Base-by-base conservation (phyloP, 35 echinoderm and acorn worm genomes). In the Acanthaster planci region DNA sequence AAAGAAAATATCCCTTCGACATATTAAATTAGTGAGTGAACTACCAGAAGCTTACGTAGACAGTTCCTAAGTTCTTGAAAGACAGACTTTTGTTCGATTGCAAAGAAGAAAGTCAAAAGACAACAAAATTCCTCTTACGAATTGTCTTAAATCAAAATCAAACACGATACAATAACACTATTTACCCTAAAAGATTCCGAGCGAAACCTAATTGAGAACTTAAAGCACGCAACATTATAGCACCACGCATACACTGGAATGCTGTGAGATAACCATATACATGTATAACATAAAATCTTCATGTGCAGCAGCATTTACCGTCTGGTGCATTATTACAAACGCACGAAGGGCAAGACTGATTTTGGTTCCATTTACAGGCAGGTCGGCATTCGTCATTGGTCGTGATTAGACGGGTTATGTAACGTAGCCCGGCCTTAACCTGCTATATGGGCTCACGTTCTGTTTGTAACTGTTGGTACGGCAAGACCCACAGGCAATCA, bases 41-140 rank as follows among this genome's bases (percentile, higher is more conserved):
- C 42, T 47, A 47, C 42, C 42, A 6, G 42, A 12, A 6, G 12
- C 4, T 6, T 6, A 47, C 30, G 2, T 31, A 21, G 64, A 27
- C 19, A 72, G 22, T 72, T 26, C 22, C 22, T 35, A 72, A 35
- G 14, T 30, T 34, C 64, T 35, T 72, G 64, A 72, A 72, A 72
- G 64, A 72, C 64, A 72, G 34, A n/a, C 64, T 72, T n/a, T 72
- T 72, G 64, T 72, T 72, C 27, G 34, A 72, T 72, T 72, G 64
- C 64, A 72, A 72, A 72, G 30, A 72, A 72, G 26, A 72, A 72
- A 72, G 64, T 8, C 59, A 67, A 31, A 31, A 7, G 19, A 72
- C 23, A 29, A 35, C 30, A 72, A 72, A 12, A 26, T 21, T 34
- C 64, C 34, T 3, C 64, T 26, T 72, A 27, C 2, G 4, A 47